Evolutionary conservation across 1,140 invertebrate species (phyloP).

Genomic region (Ceratoteleas bidentatus): DNA sequence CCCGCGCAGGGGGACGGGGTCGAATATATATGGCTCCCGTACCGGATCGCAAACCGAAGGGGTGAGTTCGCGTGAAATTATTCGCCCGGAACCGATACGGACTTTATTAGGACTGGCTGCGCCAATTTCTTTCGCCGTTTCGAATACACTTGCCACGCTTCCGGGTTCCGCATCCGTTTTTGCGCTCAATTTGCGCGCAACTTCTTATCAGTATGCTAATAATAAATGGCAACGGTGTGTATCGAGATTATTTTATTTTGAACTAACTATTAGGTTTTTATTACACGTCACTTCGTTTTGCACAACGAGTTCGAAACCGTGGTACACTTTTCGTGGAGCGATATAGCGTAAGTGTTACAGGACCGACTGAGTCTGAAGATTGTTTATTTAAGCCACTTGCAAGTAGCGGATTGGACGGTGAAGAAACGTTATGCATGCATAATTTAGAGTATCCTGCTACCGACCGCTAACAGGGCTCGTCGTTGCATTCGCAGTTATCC

Average conservation of each 20-base stretch:
- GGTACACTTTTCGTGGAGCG: no score
- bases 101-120: constrained; percentile 73
- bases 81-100: constrained; percentile 73
- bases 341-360: no score
- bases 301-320: no score
- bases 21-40: constrained; percentile 69
- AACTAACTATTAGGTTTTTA: no score
- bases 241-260: no score
- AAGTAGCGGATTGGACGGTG: background rate
- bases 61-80: constrained; percentile 66
- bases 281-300: no score
- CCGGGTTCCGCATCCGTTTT: constrained; percentile 11
- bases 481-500: constrained; percentile 37
- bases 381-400: no score
- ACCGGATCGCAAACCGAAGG: constrained; percentile 51
- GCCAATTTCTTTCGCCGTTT: constrained; percentile 55
- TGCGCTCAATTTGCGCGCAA: background rate
- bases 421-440: constrained; percentile 7
- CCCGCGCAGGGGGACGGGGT: constrained; percentile 55
- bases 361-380: no score
- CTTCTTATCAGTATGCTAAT: no score
- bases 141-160: constrained; percentile 15
- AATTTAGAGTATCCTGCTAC: constrained; percentile 34
- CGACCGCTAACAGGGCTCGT: constrained; percentile 34
- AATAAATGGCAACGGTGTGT: no score